phyloP scores from a whole-genome alignment of 2,113 vertebrate genomes.

The Leptobrachium ailaonicum region DNA sequence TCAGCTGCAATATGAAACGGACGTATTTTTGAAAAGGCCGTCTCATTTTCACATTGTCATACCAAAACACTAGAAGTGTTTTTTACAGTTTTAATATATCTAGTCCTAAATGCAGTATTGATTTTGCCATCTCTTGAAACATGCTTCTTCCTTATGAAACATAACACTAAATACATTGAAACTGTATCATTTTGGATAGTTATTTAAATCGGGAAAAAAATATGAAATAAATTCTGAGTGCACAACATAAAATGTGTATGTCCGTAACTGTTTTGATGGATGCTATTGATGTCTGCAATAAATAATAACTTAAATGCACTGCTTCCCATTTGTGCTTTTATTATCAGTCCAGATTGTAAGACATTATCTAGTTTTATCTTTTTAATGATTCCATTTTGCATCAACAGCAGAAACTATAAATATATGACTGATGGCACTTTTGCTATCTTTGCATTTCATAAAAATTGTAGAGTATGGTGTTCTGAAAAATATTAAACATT shows the following conservation, averaged over 20 bases:
- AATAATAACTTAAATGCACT: constrained; percentile 70
- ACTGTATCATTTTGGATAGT: constrained; percentile 27
- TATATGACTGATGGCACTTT: constrained; percentile 64
- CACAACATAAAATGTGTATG: constrained; percentile 56
- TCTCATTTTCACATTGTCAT: constrained; percentile 28
- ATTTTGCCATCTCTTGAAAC: constrained; percentile 41
- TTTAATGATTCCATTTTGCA: constrained; percentile 68
- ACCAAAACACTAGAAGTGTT: not conserved
- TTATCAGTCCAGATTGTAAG: constrained; percentile 72
- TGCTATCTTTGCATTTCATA: constrained; percentile 57
- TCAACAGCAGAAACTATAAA: constrained; percentile 78
- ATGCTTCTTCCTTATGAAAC: constrained; percentile 40
- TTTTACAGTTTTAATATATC: constrained; percentile 40
- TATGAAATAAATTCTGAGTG: constrained; percentile 56
- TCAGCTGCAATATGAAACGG: constrained; percentile 5
- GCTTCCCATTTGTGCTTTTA: constrained; percentile 68
- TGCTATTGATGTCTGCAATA: constrained; percentile 65
- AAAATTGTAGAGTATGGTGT: constrained; percentile 52
- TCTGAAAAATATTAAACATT: constrained; percentile 60
- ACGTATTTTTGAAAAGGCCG: constrained; percentile 18
- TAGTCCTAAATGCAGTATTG: constrained; percentile 39
- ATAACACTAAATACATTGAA: constrained; percentile 46
- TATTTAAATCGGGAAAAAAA: constrained; percentile 39
- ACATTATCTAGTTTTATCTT: constrained; percentile 77
- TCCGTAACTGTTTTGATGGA: constrained; percentile 53